These are phyloP conservation scores for Tipula helvola DNA, from an alignment of 2,888 invertebrate species.

Conservation along the genomic window DNA sequence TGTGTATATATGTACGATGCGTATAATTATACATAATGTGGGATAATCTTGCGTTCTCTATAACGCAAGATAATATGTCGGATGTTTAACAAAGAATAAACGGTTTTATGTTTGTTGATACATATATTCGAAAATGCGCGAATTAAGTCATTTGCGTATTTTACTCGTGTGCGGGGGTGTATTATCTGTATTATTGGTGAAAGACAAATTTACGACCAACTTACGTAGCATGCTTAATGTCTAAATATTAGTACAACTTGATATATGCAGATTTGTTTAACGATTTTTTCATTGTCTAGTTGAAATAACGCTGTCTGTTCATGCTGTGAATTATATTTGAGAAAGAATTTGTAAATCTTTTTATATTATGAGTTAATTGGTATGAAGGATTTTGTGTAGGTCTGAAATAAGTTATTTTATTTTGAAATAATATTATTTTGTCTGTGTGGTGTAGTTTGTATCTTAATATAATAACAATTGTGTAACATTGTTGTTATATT, in stretches of 20 bases:
- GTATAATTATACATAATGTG: background rate
- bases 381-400: background rate
- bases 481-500: no score
- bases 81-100: background rate
- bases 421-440: no score
- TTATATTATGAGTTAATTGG: background rate
- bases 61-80: background rate
- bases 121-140: background rate
- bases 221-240: background rate
- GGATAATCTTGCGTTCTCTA: background rate
- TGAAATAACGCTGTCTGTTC: background rate
- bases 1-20: background rate
- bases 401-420: background rate
- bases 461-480: no score
- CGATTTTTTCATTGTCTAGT: background rate
- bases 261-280: background rate
- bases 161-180: background rate
- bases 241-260: background rate
- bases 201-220: background rate
- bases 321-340: background rate
- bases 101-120: background rate
- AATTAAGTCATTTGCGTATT: background rate
- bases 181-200: background rate
- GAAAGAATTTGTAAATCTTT: background rate
- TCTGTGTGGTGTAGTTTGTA: no score